These are phyloP conservation scores for Tipula helvola DNA, from an alignment of 2,888 invertebrate genomes.

Conservation along the genomic window DNA sequence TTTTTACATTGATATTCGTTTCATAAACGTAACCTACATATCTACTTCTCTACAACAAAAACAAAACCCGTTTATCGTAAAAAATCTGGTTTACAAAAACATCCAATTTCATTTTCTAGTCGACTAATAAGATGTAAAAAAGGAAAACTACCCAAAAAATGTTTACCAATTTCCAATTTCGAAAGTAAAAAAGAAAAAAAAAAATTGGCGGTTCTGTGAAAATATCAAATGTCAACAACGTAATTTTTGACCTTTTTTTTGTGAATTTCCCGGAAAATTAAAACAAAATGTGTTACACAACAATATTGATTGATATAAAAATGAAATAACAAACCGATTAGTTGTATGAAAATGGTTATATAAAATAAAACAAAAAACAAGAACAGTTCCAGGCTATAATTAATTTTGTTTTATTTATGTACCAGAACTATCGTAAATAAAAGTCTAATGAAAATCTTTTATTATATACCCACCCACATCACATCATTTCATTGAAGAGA, in stretches of 20 bases:
- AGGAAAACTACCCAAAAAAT: not conserved
- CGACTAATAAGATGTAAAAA: not conserved
- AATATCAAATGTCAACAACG: not conserved
- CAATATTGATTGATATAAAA: not conserved
- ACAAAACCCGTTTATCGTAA: not conserved
- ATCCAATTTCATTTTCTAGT: not conserved
- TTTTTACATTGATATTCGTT: no score
- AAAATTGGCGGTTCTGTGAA: not conserved
- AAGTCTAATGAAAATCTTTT: not conserved
- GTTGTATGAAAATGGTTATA: not conserved
- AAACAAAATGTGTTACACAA: not conserved
- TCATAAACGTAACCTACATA: not conserved
- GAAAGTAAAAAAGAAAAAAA: not conserved
- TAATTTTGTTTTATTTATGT: not conserved
- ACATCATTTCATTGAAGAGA: not conserved
- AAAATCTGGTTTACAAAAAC: not conserved
- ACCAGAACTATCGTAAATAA: not conserved
- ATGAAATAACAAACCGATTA: not conserved
- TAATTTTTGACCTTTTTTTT: not conserved
- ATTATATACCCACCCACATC: not conserved
- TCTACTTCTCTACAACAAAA: not conserved
- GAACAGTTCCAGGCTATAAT: not conserved
- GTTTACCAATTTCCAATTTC: not conserved
- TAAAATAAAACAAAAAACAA: not conserved
- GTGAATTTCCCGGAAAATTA: not conserved